Percentiles rank a stretch among this genome's conserved stretches.
These are phyloP conservation scores for Cervus canadensis DNA, from an alignment of 2,113 vertebrate genomes.

Conservation along the genomic window DNA sequence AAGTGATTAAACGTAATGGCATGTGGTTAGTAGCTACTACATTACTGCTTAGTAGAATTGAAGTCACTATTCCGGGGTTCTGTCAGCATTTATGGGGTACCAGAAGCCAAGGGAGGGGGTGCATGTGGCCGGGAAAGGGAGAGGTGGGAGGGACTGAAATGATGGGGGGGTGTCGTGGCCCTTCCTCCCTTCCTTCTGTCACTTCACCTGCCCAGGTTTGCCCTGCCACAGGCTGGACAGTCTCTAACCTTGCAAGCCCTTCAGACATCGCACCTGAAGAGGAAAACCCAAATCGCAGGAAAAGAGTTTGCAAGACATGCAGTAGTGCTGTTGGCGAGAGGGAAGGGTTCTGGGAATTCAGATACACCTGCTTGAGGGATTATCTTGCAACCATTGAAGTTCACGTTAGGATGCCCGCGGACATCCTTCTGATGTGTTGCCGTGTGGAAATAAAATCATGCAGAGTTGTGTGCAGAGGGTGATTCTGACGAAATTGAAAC, in stretches of 20 bases:
- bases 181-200: background rate
- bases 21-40: background rate
- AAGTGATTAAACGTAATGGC: background rate
- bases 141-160: too few relatives aligned
- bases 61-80: background rate
- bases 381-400: background rate
- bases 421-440: background rate
- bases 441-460: background rate
- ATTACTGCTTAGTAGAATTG: background rate
- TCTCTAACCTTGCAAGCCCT: background rate
- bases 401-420: fast-evolving
- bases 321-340: background rate
- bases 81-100: background rate
- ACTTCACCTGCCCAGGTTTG: background rate
- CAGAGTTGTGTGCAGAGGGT: background rate
- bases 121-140: background rate
- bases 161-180: background rate
- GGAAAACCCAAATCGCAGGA: background rate
- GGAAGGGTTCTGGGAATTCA: background rate
- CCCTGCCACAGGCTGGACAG: background rate
- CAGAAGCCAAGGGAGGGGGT: background rate
- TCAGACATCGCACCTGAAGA: background rate
- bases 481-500: background rate
- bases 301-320: fast-evolving
- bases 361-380: background rate